A percentile compares a stretch with the other conserved stretches of the same genome.
phyloP scores from a whole-genome alignment of 2,113 vertebrate genomes.

The Myiagra hebetior region DNA sequence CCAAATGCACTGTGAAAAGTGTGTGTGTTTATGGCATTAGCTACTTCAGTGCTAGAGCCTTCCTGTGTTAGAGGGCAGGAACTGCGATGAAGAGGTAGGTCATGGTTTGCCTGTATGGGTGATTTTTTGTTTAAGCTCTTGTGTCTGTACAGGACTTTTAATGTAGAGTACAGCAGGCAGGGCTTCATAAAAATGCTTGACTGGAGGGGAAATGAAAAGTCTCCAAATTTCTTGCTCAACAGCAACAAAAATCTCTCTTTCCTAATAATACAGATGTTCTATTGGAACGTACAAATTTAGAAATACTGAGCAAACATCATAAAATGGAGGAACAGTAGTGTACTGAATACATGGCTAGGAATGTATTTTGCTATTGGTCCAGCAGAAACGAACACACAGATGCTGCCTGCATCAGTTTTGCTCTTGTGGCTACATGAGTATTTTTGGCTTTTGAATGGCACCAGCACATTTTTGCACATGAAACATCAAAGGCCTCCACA shows the following conservation, averaged over 20 bases:
- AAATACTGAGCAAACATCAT: not conserved
- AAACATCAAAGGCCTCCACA: not conserved
- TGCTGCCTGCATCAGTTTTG: not conserved
- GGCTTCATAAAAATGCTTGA: not conserved
- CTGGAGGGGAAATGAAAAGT: not conserved
- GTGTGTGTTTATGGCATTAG: no score
- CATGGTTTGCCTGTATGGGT: not conserved
- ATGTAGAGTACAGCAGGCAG: not conserved
- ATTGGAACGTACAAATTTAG: not conserved
- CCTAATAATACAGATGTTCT: not conserved
- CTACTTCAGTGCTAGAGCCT: not conserved
- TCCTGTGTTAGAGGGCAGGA: not conserved
- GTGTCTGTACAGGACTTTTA: not conserved
- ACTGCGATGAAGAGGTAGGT: not conserved
- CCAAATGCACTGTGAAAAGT: not conserved
- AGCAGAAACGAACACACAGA: not conserved
- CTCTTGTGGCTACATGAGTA: not conserved
- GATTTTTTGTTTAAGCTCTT: not conserved
- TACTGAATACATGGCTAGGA: not conserved
- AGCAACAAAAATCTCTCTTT: not conserved
- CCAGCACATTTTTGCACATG: rapidly evolving
- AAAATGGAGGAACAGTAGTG: not conserved
- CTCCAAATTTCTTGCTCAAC: not conserved
- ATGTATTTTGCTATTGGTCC: not conserved
- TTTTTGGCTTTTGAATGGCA: not conserved